Evolutionary conservation across 2,113 vertebrate species (phyloP), one percentile per base, ranked within the genome.

Genomic region (Nematolebias whitei): DNA sequence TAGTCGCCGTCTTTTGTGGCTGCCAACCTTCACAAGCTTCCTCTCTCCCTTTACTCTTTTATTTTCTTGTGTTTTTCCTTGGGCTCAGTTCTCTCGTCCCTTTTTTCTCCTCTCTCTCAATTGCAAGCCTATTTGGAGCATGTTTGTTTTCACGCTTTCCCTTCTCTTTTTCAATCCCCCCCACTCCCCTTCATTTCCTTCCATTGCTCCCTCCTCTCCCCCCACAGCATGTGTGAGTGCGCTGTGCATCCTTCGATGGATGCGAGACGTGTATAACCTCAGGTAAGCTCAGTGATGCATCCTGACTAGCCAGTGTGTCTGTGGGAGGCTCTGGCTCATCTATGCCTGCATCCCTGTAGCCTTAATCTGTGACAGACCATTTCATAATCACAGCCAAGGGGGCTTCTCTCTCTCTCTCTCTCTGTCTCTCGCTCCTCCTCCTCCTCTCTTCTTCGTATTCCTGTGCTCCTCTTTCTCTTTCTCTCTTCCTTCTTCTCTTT

Each of bases 341-440:
- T 89, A 86, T 88, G 85, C 87, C 82, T 90, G 86, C 88, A 88
- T 91, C 92, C 91, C 91, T 84, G 86, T 90, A 89, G 92, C 92
- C 90, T 92, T 93, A 92, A 94, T 93, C 91, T 93, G 90, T 92
- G 90, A 93, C 92, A 94, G 92, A 92, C 92, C 88, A 91, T 93
- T 94, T 93, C 90, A 92, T 93, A 94, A 94, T 93, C 92, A 90
- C 92, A 86, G 93, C 92, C 92, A 89, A 88, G 76, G 92, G 92
- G 88, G 81, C 76, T 83, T 85, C 80, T 85, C 83, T 87, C 77
- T 85, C 74, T 85, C 74, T 65, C 66, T 67, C 64, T 60, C 44
- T 71, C 5, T 8, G 9, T 35, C 65, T 61, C 64, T 53, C 38
- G 43, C 73, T 71, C 74, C 5, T 68, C 71, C 2, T 68, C 78